Evolutionary conservation across 2,113 vertebrate genomes (phyloP).

Genomic region (Mola mola): DNA sequence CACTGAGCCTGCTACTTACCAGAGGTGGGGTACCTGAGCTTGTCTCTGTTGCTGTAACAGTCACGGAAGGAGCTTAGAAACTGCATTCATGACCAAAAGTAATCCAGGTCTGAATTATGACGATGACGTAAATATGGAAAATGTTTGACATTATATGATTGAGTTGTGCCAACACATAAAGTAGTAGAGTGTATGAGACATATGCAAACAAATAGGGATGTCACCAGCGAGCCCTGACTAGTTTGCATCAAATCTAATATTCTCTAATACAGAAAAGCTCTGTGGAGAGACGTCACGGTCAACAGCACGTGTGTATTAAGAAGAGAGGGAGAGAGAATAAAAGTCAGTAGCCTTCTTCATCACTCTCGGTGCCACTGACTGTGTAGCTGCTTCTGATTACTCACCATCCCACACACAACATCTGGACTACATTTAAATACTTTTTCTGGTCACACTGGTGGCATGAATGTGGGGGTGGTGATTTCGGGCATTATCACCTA

Average conservation of each 20-base stretch:
- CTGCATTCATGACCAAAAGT: neutral
- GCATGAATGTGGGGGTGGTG: too few species aligned
- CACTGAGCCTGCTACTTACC: conserved; percentile 41
- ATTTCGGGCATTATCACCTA: too few species aligned
- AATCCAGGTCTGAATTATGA: conserved; percentile 1
- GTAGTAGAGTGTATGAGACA: neutral
- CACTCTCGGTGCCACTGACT: too few species aligned
- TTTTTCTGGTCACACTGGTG: too few species aligned
- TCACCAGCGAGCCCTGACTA: neutral
- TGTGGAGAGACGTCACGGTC: too few species aligned
- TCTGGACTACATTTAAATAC: too few species aligned
- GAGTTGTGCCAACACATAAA: neutral
- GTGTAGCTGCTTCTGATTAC: too few species aligned
- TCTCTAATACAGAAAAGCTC: too few species aligned
- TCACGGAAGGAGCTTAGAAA: neutral
- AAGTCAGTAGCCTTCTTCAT: too few species aligned
- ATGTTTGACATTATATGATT: conserved; percentile 13
- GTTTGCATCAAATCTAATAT: conserved; percentile 13
- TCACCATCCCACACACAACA: too few species aligned
- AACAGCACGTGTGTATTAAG: too few species aligned
- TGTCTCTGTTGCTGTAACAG: neutral
- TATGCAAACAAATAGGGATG: conserved; percentile 5
- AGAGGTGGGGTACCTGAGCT: conserved; percentile 34
- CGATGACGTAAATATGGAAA: conserved; percentile 24
- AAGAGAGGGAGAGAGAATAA: too few species aligned